These are phyloP conservation scores for Neopelma chrysocephalum DNA, from an alignment of 2,797 vertebrate genomes.

Conservation along the genomic window DNA sequence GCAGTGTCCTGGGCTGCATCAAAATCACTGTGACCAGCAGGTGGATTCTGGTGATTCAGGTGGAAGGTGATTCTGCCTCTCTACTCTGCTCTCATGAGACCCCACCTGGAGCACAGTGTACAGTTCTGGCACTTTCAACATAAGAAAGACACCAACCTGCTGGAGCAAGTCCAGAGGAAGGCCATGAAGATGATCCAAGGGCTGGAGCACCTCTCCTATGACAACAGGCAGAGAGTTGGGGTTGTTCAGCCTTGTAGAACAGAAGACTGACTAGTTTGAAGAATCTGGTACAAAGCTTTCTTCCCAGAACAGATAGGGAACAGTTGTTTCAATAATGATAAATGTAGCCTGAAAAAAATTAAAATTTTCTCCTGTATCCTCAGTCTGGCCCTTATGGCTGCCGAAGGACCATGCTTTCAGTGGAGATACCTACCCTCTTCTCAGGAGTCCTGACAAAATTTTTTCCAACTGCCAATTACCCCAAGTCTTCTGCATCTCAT, in stretches of 20 bases:
- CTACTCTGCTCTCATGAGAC: not conserved
- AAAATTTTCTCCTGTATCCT: not conserved
- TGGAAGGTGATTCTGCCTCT: not conserved
- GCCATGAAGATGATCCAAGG: fast-evolving
- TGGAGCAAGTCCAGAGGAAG: not conserved
- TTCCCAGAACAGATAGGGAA: not conserved
- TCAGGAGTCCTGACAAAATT: not conserved
- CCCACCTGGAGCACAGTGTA: not conserved
- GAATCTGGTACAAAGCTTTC: not conserved
- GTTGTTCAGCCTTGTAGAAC: not conserved
- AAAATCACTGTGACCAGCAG: not conserved
- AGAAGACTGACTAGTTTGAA: not conserved
- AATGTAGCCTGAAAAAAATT: not conserved
- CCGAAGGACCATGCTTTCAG: not conserved
- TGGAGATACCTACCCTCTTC: not conserved
- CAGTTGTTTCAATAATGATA: not conserved
- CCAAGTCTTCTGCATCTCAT: not conserved
- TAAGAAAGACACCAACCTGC: not conserved
- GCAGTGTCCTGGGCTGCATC: not conserved
- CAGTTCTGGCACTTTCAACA: not conserved
- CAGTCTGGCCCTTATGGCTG: not conserved
- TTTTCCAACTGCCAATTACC: not conserved
- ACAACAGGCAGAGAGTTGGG: not conserved
- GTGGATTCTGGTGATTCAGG: not conserved
- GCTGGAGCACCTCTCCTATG: not conserved